These are phyloP conservation scores for Macroteleia sp. DNA, from an alignment of 2,888 invertebrate genomes.

Conservation along the genomic window DNA sequence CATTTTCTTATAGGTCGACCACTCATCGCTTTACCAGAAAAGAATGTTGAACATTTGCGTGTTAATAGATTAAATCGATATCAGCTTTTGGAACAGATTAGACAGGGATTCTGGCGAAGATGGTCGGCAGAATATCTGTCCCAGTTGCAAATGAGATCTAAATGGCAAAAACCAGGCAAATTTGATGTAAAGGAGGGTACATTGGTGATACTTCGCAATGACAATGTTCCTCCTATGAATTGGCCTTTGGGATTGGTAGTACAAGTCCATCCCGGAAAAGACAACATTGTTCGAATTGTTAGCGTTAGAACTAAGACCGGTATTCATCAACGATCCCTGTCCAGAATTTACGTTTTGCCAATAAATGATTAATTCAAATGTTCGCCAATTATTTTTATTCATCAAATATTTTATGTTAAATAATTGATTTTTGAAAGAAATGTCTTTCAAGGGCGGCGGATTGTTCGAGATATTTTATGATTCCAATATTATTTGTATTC, in stretches of 20 bases:
- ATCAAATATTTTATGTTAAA: background rate
- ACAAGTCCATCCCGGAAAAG: conserved; percentile 7
- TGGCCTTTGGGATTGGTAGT: conserved; percentile 1
- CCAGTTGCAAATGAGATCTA: background rate
- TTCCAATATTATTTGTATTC: too few species aligned
- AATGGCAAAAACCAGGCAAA: background rate
- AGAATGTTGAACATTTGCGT: background rate
- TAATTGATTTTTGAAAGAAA: background rate
- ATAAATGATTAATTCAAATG: background rate
- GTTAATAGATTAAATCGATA: conserved; percentile 2
- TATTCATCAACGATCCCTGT: conserved; percentile 1
- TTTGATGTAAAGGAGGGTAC: background rate
- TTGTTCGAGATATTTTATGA: background rate
- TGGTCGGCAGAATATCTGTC: conserved; percentile 18
- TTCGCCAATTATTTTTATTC: background rate
- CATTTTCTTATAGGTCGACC: conserved; percentile 11
- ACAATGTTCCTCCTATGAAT: conserved; percentile 9
- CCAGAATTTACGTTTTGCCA: background rate
- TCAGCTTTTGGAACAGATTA: conserved; percentile 1
- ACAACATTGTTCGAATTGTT: background rate
- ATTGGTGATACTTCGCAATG: conserved; percentile 7
- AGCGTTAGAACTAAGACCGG: background rate
- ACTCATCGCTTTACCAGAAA: background rate
- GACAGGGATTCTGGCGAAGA: conserved; percentile 11
- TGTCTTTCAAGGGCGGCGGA: conserved; percentile 4